These are phyloP conservation scores for Dryoscopus gambensis DNA, from an alignment of 2,113 vertebrate species.

Conservation along the genomic window DNA sequence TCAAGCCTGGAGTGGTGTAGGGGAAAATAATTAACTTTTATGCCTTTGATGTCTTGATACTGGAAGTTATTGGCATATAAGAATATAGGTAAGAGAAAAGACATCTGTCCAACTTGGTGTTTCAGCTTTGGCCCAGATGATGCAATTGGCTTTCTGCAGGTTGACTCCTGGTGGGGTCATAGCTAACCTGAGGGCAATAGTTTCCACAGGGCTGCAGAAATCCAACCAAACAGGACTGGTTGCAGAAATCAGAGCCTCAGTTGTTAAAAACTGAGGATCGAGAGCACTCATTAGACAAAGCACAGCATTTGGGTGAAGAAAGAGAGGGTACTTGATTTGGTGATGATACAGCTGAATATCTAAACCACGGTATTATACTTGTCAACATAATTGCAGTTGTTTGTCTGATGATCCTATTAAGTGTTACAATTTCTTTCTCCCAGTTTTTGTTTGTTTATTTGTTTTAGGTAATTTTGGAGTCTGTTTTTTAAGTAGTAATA, in stretches of 20 bases:
- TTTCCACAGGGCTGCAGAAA: background rate
- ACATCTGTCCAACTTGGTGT: background rate
- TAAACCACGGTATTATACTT: background rate
- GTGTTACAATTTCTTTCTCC: background rate
- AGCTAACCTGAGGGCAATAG: background rate
- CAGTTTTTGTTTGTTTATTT: background rate
- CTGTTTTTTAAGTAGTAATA: constrained; percentile 19
- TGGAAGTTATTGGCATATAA: background rate
- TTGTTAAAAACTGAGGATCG: background rate
- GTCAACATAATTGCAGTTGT: constrained; percentile 36
- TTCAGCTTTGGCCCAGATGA: background rate
- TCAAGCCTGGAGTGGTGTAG: background rate
- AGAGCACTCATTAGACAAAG: background rate
- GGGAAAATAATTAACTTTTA: background rate
- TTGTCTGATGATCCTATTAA: constrained; percentile 43
- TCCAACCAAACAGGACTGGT: background rate
- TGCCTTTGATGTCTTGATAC: background rate
- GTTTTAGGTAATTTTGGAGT: constrained; percentile 28
- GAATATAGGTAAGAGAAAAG: background rate
- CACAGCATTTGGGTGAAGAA: background rate
- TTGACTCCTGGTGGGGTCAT: background rate
- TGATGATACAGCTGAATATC: background rate
- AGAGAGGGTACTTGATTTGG: background rate
- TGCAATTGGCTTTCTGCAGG: background rate
- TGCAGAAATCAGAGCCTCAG: background rate